Base-by-base conservation (phyloP, 2,113 vertebrate genomes). In the Synchiropus splendidus region DNA sequence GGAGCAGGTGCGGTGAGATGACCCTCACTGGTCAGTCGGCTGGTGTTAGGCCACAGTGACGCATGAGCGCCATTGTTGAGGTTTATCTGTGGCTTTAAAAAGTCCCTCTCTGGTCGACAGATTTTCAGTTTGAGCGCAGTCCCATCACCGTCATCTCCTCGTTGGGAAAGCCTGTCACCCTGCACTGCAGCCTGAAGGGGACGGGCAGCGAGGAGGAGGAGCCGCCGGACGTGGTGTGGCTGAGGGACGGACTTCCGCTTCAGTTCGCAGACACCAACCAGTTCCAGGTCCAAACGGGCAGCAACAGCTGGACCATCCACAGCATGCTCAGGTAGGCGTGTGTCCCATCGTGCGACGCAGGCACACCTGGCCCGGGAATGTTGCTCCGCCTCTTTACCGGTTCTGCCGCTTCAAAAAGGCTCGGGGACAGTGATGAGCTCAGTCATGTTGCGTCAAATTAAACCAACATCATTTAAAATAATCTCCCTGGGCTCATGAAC, bases 191-290 rank as follows among this genome's bases (percentile, higher is more conserved):
- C 9, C 67, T 90, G 40, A 78, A 47, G 16, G 75, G 78, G 0
- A 16, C 36, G 0, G 80, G 78, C 1, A 49, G 27, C 0, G 72
- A 79, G 12, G 70, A 74, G 0, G 77, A 72, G 2, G 85, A 82
- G 5, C 75, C 85, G 0, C 86, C 86, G 0, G 89, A 92, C n/a
- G 84, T 94, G 42, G 18, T 70, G 34, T 94, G 91, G 91, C 61
- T 87, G 18, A 79, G 50, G 31, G 81, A 90, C 0, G 75, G 71
- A 0, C 16, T 60, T 16, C 17, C 37, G 1, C 74, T 92, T 2
- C 79, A 81, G 33, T 39, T 64, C 6, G 84, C 83, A 0, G 86
- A 94, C 56, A 88, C 73, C 54, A 88, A 89, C 67, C 89, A 92
- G 67, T 64, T 79, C 37, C 87, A 88, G 61, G 36, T 87, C 21